These are phyloP conservation scores for Cathartes aura DNA, from an alignment of 2,113 vertebrate species.

Conservation along the genomic window DNA sequence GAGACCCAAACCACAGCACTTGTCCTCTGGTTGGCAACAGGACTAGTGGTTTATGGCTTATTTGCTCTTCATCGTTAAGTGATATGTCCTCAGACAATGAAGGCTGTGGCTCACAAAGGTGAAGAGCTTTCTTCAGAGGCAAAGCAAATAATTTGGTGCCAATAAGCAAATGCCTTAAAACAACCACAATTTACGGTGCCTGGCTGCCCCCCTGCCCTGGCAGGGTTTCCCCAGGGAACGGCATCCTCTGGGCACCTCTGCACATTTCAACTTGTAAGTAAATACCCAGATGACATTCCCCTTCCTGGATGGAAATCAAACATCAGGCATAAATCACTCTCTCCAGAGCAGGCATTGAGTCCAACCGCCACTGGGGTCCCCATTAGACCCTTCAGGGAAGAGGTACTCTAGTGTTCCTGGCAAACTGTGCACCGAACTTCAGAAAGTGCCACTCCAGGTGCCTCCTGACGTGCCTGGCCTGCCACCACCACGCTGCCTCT, in stretches of 20 bases:
- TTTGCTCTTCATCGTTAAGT: conserved; percentile 36
- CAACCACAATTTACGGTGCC: neutral
- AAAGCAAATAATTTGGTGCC: conserved; percentile 41
- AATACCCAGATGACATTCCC: neutral
- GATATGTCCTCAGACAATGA: neutral
- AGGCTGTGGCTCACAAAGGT: neutral
- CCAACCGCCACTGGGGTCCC: neutral
- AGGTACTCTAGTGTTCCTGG: conserved; percentile 41
- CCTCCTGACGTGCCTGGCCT: neutral
- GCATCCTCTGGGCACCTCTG: neutral
- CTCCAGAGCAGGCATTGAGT: neutral
- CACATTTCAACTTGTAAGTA: neutral
- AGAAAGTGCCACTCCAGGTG: neutral
- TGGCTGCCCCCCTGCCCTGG: neutral
- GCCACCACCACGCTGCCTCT: neutral
- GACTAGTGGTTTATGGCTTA: neutral
- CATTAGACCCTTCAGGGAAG: neutral
- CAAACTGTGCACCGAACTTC: neutral
- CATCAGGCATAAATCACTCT: neutral
- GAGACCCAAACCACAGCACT: conserved; percentile 2
- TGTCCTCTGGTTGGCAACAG: neutral
- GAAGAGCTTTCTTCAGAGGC: conserved; percentile 24
- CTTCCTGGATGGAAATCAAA: conserved; percentile 18
- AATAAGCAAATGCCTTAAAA: neutral
- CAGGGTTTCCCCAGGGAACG: conserved; percentile 20